Conservation (phyloP, 1,140 invertebrate genomes). For the Stegodyphus mimosarum region DNA sequence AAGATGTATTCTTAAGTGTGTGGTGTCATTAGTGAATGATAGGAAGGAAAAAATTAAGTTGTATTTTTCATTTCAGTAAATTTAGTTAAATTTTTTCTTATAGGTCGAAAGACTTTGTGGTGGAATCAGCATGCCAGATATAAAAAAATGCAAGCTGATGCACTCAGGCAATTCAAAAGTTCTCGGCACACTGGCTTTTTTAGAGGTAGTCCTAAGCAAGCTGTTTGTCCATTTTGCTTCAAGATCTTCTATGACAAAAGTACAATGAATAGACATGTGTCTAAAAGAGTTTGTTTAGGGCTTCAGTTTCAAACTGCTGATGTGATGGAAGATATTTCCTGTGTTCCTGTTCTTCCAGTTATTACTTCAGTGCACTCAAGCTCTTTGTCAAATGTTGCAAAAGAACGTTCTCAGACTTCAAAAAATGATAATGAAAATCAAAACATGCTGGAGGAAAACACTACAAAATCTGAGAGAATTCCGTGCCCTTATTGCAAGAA, state of each 20-base stretch:
- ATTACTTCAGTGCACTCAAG: constrained; percentile 12
- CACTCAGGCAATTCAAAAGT: constrained; percentile 26
- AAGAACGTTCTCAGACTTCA: not conserved
- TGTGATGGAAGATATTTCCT: not conserved
- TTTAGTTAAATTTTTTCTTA: constrained; percentile 21
- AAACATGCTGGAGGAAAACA: not conserved
- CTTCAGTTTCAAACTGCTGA: constrained; percentile 26
- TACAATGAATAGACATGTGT: constrained; percentile 56
- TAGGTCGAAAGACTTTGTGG: constrained; percentile 49
- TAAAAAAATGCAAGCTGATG: constrained; percentile 19
- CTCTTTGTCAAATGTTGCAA: not conserved
- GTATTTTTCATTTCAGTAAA: not conserved
- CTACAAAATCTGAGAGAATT: constrained; percentile 19
- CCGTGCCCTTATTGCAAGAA: constrained; percentile 55
- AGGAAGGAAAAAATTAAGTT: constrained; percentile 14
- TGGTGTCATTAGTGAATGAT: constrained; percentile 58
- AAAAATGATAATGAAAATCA: not conserved
- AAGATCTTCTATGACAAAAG: constrained; percentile 57
- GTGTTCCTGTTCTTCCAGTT: not conserved
- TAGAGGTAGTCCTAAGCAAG: constrained; percentile 44
- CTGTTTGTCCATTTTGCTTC: constrained; percentile 59
- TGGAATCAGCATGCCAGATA: constrained; percentile 38
- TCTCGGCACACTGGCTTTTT: constrained; percentile 5
- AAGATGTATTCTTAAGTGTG: constrained; percentile 41
- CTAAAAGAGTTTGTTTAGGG: constrained; percentile 41